Conservation (phyloP, 2,888 invertebrate genomes). For the Aleiodes testaceus region DNA sequence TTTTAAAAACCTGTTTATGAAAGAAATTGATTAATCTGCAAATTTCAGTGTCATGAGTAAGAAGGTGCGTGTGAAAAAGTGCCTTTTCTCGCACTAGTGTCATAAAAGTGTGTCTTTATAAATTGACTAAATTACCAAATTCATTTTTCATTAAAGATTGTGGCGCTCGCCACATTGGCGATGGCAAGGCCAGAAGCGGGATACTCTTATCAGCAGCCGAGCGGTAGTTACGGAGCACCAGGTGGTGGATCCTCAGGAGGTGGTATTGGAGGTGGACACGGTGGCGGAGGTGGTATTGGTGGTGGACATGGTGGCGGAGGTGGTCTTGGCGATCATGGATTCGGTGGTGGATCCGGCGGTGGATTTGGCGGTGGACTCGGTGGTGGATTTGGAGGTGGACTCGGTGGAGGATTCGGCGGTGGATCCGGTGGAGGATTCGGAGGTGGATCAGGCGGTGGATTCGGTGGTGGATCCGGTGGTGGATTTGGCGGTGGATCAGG, state of each 20-base stretch:
- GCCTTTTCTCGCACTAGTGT: no score
- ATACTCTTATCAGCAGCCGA: conserved; percentile 60
- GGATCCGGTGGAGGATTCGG: conserved; percentile 50
- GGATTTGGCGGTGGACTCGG: conserved; percentile 50
- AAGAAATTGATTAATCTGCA: no score
- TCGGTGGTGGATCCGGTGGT: conserved; percentile 72
- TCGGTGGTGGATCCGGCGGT: conserved; percentile 50
- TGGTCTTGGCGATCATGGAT: conserved; percentile 45
- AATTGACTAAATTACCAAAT: no score
- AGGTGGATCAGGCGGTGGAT: conserved; percentile 72
- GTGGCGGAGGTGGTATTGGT: conserved; percentile 60
- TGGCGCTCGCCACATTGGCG: conserved; percentile 69
- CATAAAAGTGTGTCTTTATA: no score
- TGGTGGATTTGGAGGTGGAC: conserved; percentile 47
- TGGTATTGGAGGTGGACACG: conserved; percentile 49
- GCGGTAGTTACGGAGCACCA: conserved; percentile 62
- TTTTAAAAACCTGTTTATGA: no score
- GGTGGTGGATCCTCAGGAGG: conserved; percentile 52
- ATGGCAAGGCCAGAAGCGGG: conserved; percentile 71
- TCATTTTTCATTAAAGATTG: conserved; percentile 59
- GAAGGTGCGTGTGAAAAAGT: no score
- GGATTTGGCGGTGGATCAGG: conserved; percentile 64
- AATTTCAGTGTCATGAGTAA: no score
- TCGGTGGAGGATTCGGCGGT: conserved; percentile 52
- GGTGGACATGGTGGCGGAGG: conserved; percentile 71